These are phyloP conservation scores for Cuculus canorus DNA, from an alignment of 2,797 vertebrate species.

Conservation along the genomic window DNA sequence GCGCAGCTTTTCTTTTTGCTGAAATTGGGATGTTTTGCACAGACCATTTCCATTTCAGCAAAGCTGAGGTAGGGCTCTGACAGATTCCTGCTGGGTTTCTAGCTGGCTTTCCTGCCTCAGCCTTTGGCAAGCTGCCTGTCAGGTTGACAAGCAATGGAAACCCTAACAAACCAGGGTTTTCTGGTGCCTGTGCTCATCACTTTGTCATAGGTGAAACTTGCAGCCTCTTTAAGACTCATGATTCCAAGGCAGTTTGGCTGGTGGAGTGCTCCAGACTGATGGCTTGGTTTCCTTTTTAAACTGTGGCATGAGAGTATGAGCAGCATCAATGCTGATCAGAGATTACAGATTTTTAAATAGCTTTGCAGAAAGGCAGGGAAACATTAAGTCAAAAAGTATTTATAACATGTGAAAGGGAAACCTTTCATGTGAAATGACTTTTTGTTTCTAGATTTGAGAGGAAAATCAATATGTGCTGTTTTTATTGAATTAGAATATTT, in stretches of 20 bases:
- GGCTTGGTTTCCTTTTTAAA: not conserved
- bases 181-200: not conserved
- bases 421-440: not conserved
- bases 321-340: not conserved
- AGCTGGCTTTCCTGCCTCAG: not conserved
- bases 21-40: not conserved
- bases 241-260: not conserved
- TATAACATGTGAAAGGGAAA: not conserved
- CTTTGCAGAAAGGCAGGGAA: not conserved
- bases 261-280: not conserved
- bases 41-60: not conserved
- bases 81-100: not conserved
- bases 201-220: not conserved
- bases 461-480: not conserved
- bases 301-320: not conserved
- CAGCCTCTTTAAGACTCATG: not conserved
- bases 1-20: not conserved
- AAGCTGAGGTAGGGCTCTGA: not conserved
- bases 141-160: slow-evolving; percentile 6
- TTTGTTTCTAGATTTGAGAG: not conserved
- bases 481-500: not conserved
- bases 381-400: not conserved
- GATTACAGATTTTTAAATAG: not conserved
- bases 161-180: not conserved
- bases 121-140: slow-evolving; percentile 6